Evolutionary conservation across 2,888 invertebrate genomes (phyloP).

Genomic region (Sympetrum striolatum): DNA sequence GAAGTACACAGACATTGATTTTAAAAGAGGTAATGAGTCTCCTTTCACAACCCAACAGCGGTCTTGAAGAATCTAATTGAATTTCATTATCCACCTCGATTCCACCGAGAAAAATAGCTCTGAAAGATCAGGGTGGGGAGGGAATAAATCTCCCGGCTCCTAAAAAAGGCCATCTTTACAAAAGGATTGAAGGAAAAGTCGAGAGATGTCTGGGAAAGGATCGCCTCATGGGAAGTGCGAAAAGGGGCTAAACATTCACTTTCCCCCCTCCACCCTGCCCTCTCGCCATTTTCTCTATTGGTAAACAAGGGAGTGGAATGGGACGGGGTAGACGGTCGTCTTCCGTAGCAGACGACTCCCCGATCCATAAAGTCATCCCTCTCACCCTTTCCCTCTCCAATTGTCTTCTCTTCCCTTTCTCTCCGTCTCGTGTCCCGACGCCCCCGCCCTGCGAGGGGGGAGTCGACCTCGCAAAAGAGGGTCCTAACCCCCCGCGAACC

Average conservation of each 20-base stretch:
- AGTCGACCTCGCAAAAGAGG: neutral
- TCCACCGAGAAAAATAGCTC: neutral
- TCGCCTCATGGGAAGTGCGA: neutral
- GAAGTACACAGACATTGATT: no score
- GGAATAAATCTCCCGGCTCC: no score
- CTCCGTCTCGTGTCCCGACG: neutral
- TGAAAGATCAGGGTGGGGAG: no score
- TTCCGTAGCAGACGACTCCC: neutral
- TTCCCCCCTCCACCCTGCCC: neutral
- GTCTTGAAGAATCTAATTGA: no score
- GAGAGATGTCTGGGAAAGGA: neutral
- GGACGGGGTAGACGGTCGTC: neutral
- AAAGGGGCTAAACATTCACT: neutral
- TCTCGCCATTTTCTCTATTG: constrained; percentile 18
- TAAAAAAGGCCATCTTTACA: neutral
- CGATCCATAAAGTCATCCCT: neutral
- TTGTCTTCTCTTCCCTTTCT: neutral
- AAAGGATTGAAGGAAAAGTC: neutral
- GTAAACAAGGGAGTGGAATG: neutral
- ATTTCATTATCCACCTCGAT: neutral
- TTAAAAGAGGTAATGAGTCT: no score
- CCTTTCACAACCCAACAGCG: no score
- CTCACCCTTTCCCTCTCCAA: neutral
- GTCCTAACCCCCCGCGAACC: neutral
- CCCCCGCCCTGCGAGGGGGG: neutral